A percentile compares a stretch with the other conserved stretches of the same genome.
These are phyloP conservation scores for Muricea muricata DNA, from an alignment of 92 coral and sea anemone species.

Conservation along the genomic window DNA sequence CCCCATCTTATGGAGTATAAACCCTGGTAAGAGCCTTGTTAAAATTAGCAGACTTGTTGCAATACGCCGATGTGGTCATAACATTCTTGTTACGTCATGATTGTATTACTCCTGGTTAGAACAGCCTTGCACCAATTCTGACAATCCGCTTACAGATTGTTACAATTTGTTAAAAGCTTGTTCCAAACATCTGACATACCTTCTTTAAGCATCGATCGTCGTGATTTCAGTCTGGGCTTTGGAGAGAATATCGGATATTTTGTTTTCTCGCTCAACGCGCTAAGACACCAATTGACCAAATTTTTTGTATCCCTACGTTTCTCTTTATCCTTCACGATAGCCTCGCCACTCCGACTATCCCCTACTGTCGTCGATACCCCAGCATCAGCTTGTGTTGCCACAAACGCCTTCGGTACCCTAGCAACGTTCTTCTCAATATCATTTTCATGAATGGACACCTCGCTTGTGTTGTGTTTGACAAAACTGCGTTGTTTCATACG, in stretches of 20 bases:
- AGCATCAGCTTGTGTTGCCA: neutral
- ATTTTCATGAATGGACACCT: neutral
- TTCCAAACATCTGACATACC: too few relatives aligned
- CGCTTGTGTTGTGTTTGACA: neutral
- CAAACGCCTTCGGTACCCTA: neutral
- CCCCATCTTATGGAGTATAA: too few relatives aligned
- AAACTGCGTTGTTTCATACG: neutral
- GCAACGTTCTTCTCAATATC: neutral
- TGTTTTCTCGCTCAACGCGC: conserved; percentile 24
- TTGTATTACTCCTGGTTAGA: too few relatives aligned
- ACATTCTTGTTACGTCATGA: too few relatives aligned
- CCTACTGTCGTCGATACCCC: neutral
- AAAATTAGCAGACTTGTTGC: too few relatives aligned
- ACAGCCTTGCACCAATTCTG: too few relatives aligned
- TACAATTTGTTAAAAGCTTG: too few relatives aligned
- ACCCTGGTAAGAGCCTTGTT: too few relatives aligned
- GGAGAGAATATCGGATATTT: conserved; percentile 27
- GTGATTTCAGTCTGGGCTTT: conserved; percentile 17
- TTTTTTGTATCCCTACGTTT: neutral
- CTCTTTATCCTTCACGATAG: neutral
- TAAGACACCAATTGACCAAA: conserved; percentile 23
- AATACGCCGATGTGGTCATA: too few relatives aligned
- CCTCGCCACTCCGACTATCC: too few relatives aligned
- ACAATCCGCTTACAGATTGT: too few relatives aligned
- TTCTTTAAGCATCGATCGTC: conserved; percentile 11